Conservation (phyloP, 1,140 invertebrate genomes). For the Leguminivora glycinivorella region DNA sequence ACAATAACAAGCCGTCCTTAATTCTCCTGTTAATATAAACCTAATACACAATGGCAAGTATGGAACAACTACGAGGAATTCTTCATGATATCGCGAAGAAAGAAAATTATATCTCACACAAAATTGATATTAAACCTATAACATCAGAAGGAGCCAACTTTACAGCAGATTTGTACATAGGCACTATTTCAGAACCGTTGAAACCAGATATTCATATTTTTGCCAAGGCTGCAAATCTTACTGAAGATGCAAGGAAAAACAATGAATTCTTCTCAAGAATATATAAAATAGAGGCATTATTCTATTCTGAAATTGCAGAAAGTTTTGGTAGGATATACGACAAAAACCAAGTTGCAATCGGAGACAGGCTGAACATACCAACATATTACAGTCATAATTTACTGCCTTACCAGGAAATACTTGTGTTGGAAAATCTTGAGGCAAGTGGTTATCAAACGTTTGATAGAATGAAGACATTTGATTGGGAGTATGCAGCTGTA, state of each 20-base stretch:
- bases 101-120: not conserved
- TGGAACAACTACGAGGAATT: not conserved
- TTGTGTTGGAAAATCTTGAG: slow-evolving; percentile 41
- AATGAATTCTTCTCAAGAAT: not conserved
- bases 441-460: slow-evolving; percentile 31
- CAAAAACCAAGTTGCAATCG: not conserved
- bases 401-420: slow-evolving; percentile 33
- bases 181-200: slow-evolving; percentile 5
- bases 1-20: too few species aligned
- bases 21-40: too few species aligned
- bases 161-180: slow-evolving; percentile 34
- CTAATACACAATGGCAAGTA: too few species aligned
- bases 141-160: slow-evolving; percentile 40
- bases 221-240: slow-evolving; percentile 35
- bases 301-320: slow-evolving; percentile 29
- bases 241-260: slow-evolving; percentile 22
- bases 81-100: not conserved
- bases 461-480: slow-evolving; percentile 39
- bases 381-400: slow-evolving; percentile 34
- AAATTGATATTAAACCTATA: slow-evolving; percentile 24
- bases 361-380: slow-evolving; percentile 30
- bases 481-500: slow-evolving; percentile 40
- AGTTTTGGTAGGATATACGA: not conserved
- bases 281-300: slow-evolving; percentile 32
- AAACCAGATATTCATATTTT: slow-evolving; percentile 35